phyloP scores from a whole-genome alignment of 2,113 vertebrate genomes.

The Etheostoma cragini region DNA sequence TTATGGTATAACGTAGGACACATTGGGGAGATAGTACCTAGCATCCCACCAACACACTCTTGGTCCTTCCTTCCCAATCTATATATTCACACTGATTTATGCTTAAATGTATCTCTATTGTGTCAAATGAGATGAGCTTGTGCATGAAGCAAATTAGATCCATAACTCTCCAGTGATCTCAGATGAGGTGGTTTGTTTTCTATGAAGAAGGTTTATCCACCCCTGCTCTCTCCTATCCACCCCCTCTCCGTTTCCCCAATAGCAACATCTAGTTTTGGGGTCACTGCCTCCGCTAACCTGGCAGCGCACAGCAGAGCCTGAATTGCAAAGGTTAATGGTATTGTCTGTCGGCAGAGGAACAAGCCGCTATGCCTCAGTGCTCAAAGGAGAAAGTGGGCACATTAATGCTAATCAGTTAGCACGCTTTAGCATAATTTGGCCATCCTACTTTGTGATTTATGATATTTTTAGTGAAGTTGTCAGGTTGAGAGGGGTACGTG shows the following conservation, averaged over 20 bases:
- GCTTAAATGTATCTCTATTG: constrained; percentile 91
- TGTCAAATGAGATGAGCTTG: constrained; percentile 88
- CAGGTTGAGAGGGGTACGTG: constrained; percentile 61
- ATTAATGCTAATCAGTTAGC: constrained; percentile 85
- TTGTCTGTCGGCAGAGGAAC: constrained; percentile 91
- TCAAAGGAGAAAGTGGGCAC: constrained; percentile 81
- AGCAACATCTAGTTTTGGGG: constrained; percentile 94
- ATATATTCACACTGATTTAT: constrained; percentile 85
- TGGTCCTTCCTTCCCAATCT: background rate
- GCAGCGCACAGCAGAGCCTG: constrained; percentile 87
- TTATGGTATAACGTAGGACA: constrained; percentile 3
- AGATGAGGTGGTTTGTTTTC: constrained; percentile 86
- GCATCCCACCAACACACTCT: background rate
- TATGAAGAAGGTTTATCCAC: constrained; percentile 56
- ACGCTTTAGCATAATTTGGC: constrained; percentile 82
- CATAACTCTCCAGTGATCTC: constrained; percentile 90
- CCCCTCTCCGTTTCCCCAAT: constrained; percentile 83
- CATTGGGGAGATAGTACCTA: background rate
- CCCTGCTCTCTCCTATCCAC: constrained; percentile 81
- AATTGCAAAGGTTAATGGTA: constrained; percentile 99
- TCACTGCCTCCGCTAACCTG: constrained; percentile 91
- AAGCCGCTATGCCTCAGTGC: constrained; percentile 81
- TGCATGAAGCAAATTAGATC: constrained; percentile 91
- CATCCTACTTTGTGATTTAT: constrained; percentile 79
- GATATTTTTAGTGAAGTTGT: constrained; percentile 68